phyloP scores from a whole-genome alignment of 2,888 invertebrate genomes.

The Opisthograptis luteolata region DNA sequence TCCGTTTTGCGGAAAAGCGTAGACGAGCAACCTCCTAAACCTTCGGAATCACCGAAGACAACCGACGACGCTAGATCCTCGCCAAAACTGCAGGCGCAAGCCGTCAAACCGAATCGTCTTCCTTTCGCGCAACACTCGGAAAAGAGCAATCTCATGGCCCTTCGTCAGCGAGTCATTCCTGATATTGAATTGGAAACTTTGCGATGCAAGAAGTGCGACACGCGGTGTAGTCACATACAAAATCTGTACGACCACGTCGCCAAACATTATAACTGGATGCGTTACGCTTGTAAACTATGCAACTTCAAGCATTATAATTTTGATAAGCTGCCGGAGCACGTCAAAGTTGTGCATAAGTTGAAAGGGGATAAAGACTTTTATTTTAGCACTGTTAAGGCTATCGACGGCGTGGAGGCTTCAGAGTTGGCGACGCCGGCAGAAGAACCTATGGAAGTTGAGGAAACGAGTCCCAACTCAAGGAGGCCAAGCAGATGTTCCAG shows the following conservation, averaged over 20 bases:
- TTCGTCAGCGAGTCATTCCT: slow-evolving; percentile 62
- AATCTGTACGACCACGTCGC: slow-evolving; percentile 86
- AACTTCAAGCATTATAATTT: slow-evolving; percentile 87
- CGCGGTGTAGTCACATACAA: slow-evolving; percentile 71
- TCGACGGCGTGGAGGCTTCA: slow-evolving; percentile 70
- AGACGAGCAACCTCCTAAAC: slow-evolving; percentile 45
- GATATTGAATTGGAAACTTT: slow-evolving; percentile 72
- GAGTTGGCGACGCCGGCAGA: slow-evolving; percentile 58
- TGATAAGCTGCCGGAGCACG: slow-evolving; percentile 87
- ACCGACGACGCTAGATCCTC: slow-evolving; percentile 9
- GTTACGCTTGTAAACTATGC: slow-evolving; percentile 91
- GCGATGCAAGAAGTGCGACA: slow-evolving; percentile 81
- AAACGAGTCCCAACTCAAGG: slow-evolving; percentile 65
- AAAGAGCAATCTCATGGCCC: slow-evolving; percentile 67
- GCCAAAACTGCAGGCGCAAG: slow-evolving; percentile 2
- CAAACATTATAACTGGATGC: slow-evolving; percentile 87
- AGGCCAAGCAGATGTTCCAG: slow-evolving; percentile 75
- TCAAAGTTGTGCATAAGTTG: slow-evolving; percentile 85
- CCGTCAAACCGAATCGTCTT: slow-evolving; percentile 44
- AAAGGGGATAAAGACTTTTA: slow-evolving; percentile 82
- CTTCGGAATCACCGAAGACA: slow-evolving; percentile 50
- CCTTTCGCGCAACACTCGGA: slow-evolving; percentile 69
- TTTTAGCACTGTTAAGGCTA: slow-evolving; percentile 74
- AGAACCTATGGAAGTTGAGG: slow-evolving; percentile 52
- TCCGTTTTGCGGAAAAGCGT: slow-evolving; percentile 37